Base-by-base conservation (phyloP, 1,140 invertebrate genomes). In the Cryptotermes secundus region DNA sequence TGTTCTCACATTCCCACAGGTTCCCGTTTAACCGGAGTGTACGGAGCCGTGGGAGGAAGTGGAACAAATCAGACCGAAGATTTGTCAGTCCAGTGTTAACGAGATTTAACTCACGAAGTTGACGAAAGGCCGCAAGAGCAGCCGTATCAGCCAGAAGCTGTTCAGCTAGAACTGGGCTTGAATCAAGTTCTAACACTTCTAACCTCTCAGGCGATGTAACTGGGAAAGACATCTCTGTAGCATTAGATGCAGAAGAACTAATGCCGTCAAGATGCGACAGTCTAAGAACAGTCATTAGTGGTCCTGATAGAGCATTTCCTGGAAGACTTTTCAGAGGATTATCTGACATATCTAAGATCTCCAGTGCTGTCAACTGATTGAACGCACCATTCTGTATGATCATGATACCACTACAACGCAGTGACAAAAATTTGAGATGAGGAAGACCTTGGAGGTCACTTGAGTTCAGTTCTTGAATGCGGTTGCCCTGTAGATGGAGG, bases 271-370 rank as follows among this genome's bases (percentile, higher is more conserved):
- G 90, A 86, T 92, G 92, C 24, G 94, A 93, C 87, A 97, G 90
- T 82, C 93, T 92, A 85, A 97, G 90, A 85, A 92, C 90, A 83
- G 92, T 91, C 12, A 97, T 90, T 84, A 92, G 91, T 38, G 95
- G 92, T 7, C 94, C 94, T 83, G 92, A 91, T 83, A 97, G 93
- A 34, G 93, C 92, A 87, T 93, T 94, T 36, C 92, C 91, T 3
- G 93, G 91, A 79, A 96, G 90, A 83, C 90, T 89, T 88, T 93
- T 92, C 85, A 96, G 90, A 14, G 95, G 94, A 90, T 96, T 96
- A 87, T 94, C 91, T 10, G 96, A 96, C 86, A 97, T 88, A 90
- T 96, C 95, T 81, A 97, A 90, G 83, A 92, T 92, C 87, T 93
- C 91, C 16, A 97, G 90, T 22, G 91, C 90, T 14, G 90, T 87